Evolutionary conservation across 2,113 vertebrate species (phyloP), one percentile per base, ranked within the genome.

Genomic region (Caretta caretta): DNA sequence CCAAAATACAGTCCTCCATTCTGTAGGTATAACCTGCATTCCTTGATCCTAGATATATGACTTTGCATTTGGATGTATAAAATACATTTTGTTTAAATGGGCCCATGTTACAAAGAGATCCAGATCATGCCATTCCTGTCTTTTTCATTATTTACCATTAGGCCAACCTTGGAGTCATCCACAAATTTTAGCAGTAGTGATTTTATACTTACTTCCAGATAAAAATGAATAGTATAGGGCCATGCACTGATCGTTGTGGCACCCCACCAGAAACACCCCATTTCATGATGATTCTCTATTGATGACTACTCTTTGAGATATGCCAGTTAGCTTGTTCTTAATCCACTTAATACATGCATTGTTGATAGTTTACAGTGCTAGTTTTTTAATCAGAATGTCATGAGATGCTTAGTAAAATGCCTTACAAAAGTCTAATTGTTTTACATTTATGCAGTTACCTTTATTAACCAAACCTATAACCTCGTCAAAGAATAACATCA

Each of bases 201-300:
- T 92, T 35, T 29, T 0, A 0, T 25, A 53, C 65, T 69, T 69
- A 69, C 31, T 69, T 69, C 35, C 35, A 38, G 7, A 76, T n/a
- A 22, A 50, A 27, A 22, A 10, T 25, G 31, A 86, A 79, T 48
- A 92, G 54, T 75, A 75, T 35, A 90, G 87, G 69, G 69, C 86
- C 80, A 79, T 2, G 14, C 78, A n/a, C 46, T 38, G 84, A 89
- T 93, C 65, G 8, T 24, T 93, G 53, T 89, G 91, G 79, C 81
- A 86, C 2, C 10, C 14, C 3, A 0, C 50, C 14, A 86, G 42
- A 57, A 93, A 0, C n/a, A 87, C 49, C 46, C 72, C 49, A 54
- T 88, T 91, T 92, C 93, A 78, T 93, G 91, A n/a, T 95, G 93
- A 87, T 93, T 96, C 84, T 86, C 92, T 79, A 79, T 0, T 3